phyloP scores from a whole-genome alignment of 2,113 vertebrate genomes.

The Microcebus tavaratra region DNA sequence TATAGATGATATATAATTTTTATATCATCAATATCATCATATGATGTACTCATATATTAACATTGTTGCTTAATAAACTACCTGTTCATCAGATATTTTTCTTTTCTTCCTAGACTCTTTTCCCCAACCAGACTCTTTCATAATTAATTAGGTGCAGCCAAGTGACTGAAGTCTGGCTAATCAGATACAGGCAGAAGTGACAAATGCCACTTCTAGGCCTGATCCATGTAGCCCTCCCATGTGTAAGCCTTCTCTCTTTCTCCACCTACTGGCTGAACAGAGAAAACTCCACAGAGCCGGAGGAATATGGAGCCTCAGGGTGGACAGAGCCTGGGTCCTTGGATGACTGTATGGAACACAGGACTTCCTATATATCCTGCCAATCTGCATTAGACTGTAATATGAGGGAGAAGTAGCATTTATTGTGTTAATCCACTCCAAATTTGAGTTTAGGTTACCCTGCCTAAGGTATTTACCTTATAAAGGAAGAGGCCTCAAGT shows the following conservation, averaged over 20 bases:
- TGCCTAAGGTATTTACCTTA: not conserved
- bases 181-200: not conserved
- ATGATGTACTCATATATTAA: not conserved
- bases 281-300: not conserved
- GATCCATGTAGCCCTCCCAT: not conserved
- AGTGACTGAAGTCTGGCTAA: not conserved
- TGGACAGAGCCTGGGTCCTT: not conserved
- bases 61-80: constrained; percentile 18
- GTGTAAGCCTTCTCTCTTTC: not conserved
- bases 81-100: not conserved
- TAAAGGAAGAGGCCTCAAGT: not conserved
- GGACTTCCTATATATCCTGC: not conserved
- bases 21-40: not conserved
- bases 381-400: not conserved
- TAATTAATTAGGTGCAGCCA: not conserved
- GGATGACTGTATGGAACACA: not conserved
- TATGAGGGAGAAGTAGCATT: not conserved
- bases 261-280: not conserved
- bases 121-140: not conserved
- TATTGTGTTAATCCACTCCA: not conserved
- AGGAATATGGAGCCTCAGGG: not conserved
- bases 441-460: not conserved
- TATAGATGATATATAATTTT: not conserved
- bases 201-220: not conserved
- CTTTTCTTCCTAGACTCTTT: constrained; percentile 2